Conservation (phyloP, 1,140 invertebrate species). For the Ceratosolen solmsi region DNA sequence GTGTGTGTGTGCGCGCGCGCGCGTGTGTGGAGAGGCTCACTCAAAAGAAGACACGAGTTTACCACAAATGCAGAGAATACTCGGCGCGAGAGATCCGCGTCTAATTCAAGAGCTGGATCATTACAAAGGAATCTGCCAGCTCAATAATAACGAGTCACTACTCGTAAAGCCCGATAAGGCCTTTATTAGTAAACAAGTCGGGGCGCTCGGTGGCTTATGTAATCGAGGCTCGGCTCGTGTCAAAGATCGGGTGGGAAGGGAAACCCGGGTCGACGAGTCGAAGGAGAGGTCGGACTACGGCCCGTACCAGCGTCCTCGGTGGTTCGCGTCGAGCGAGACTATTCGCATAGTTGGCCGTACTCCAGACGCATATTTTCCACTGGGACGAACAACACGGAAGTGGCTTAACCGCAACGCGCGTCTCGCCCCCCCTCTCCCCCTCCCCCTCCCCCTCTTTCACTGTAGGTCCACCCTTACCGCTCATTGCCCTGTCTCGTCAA, state of each 20-base stretch:
- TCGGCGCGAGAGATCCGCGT: not conserved
- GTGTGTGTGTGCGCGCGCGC: no score
- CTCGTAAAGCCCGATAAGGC: not conserved
- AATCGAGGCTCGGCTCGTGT: not conserved
- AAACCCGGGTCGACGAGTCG: not conserved
- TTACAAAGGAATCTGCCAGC: not conserved
- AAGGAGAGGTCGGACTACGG: not conserved
- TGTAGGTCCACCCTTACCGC: not conserved
- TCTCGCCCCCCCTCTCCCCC: no score
- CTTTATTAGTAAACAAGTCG: not conserved
- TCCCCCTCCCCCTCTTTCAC: not conserved
- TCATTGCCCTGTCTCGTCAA: no score
- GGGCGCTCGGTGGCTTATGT: not conserved
- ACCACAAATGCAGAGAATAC: not conserved
- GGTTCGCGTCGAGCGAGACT: not conserved
- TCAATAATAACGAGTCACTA: not conserved
- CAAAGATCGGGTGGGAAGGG: not conserved
- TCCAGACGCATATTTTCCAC: conserved; percentile 23
- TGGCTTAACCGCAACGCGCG: not conserved
- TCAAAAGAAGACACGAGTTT: no score
- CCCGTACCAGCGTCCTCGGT: not conserved
- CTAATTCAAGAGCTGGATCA: not conserved
- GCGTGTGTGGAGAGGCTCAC: no score
- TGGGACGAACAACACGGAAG: conserved; percentile 21
- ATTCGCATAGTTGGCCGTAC: conserved; percentile 36